A percentile compares a stretch with the other conserved stretches of the same genome.
Conservation (phyloP, 2,888 invertebrate species). For the Ypsolopha scabrella region DNA sequence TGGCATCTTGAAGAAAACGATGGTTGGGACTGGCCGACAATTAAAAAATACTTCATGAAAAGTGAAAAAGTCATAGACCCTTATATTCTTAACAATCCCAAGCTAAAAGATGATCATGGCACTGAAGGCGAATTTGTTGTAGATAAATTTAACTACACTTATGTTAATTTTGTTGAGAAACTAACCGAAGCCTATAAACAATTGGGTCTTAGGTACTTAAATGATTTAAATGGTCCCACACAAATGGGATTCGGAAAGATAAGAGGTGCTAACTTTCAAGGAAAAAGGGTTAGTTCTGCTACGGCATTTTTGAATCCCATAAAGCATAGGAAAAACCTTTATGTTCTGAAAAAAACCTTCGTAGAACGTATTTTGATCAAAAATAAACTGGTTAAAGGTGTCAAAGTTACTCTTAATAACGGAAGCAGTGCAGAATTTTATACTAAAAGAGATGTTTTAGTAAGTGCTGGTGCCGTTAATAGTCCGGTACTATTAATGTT, state of each 20-base stretch:
- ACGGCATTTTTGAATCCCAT: slow-evolving; percentile 56
- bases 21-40: slow-evolving; percentile 51
- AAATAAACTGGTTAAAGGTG: slow-evolving; percentile 30
- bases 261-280: slow-evolving; percentile 58
- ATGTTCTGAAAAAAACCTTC: slow-evolving; percentile 39
- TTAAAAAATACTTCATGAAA: slow-evolving; percentile 50
- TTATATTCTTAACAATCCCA: slow-evolving; percentile 39
- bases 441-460: slow-evolving; percentile 41
- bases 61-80: slow-evolving; percentile 52
- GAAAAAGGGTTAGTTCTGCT: slow-evolving; percentile 66
- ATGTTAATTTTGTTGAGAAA: slow-evolving; percentile 35
- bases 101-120: slow-evolving; percentile 45
- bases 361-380: slow-evolving; percentile 28
- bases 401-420: slow-evolving; percentile 29
- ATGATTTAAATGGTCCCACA: slow-evolving; percentile 46
- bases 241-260: slow-evolving; percentile 69
- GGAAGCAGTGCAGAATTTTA: slow-evolving; percentile 28
- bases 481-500: slow-evolving; percentile 46
- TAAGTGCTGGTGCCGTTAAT: slow-evolving; percentile 49
- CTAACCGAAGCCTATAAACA: slow-evolving; percentile 54
- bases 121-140: slow-evolving; percentile 61
- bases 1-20: slow-evolving; percentile 43
- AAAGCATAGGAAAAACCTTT: slow-evolving; percentile 37
- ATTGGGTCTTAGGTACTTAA: slow-evolving; percentile 53
- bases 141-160: slow-evolving; percentile 55